Percentiles rank a stretch among this genome's conserved stretches.
These are phyloP conservation scores for Rousettus leschenaultii DNA, from an alignment of 2,113 vertebrate genomes.

Conservation along the genomic window DNA sequence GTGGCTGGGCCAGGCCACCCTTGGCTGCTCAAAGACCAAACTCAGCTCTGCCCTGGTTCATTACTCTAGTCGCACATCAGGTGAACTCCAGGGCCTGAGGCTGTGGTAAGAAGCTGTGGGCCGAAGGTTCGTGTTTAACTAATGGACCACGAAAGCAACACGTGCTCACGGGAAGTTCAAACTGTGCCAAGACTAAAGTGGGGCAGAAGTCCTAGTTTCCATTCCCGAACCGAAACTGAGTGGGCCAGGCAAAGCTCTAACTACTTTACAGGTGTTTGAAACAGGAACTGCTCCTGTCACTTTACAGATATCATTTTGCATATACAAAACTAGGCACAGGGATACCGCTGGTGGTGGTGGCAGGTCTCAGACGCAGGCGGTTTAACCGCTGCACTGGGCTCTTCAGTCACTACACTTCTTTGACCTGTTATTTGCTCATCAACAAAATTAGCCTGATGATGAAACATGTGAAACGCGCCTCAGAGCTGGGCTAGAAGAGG, in stretches of 20 bases:
- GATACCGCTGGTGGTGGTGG: background rate
- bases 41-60: background rate
- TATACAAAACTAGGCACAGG: background rate
- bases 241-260: background rate
- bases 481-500: background rate
- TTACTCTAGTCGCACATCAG: background rate
- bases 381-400: background rate
- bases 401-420: background rate
- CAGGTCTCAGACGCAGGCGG: background rate
- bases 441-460: background rate
- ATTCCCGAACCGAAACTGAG: background rate
- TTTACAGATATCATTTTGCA: background rate
- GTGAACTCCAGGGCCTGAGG: background rate
- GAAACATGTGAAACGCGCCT: background rate
- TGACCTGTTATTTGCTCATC: background rate
- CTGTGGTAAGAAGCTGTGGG: background rate
- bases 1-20: background rate
- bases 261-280: background rate
- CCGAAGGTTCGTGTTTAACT: background rate
- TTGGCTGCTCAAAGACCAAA: background rate
- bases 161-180: background rate
- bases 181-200: background rate
- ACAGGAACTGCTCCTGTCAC: background rate
- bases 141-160: background rate
- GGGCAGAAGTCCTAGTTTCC: background rate